Evolutionary conservation across 2,797 vertebrate genomes (phyloP).

Genomic region (Typhlichthys subterraneus): DNA sequence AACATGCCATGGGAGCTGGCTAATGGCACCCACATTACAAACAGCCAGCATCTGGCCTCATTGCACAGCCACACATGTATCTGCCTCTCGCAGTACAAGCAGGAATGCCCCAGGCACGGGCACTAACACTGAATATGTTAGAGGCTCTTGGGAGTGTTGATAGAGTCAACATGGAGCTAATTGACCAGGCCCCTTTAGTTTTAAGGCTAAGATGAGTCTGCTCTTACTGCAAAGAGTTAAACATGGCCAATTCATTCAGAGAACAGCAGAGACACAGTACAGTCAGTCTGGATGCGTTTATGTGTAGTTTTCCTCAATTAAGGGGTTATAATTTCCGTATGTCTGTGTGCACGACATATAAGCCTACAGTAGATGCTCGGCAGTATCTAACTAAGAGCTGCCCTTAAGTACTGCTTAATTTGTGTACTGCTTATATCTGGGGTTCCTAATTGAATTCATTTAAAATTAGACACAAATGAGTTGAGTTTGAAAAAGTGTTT

Average conservation of each 20-base stretch:
- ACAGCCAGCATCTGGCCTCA: conserved; percentile 66
- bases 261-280: conserved; percentile 22
- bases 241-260: conserved; percentile 34
- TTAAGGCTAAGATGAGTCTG: conserved; percentile 41
- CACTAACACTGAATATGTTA: conserved; percentile 54
- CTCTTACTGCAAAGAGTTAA: conserved; percentile 31
- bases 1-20: conserved; percentile 58
- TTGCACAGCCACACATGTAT: conserved; percentile 59
- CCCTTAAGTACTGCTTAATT: conserved; percentile 7
- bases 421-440: conserved; percentile 10
- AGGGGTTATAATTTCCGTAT: conserved; percentile 26
- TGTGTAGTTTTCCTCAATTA: conserved; percentile 43
- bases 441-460: conserved; percentile 29
- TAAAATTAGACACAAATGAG: conserved; percentile 25
- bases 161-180: conserved; percentile 50
- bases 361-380: neutral
- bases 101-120: conserved; percentile 50
- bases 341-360: conserved; percentile 5
- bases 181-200: conserved; percentile 34
- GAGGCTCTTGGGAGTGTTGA: conserved; percentile 35
- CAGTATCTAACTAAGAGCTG: conserved; percentile 6
- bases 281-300: conserved; percentile 44
- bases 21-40: conserved; percentile 70
- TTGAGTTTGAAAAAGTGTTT: conserved; percentile 31
- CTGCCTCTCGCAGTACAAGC: conserved; percentile 46